Evolutionary conservation across 2,888 invertebrate genomes (phyloP), one percentile per base, ranked within the genome.

Genomic region (Papilio demoleus): DNA sequence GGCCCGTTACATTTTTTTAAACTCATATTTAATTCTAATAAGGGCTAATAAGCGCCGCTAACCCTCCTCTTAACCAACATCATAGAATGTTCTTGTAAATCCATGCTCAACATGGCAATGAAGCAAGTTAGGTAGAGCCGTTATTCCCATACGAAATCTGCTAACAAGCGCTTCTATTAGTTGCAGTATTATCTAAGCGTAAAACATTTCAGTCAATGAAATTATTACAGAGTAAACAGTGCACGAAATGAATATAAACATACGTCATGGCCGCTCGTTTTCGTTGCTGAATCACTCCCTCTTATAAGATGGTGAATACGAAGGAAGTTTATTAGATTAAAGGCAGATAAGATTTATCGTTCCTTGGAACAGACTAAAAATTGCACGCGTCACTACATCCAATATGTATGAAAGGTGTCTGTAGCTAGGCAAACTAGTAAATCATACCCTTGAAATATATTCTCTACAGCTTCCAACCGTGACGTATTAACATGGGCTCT

Each of bases 151-250:
- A 0, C 22, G 19, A 19, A 38, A 60, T 36, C n/a, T 59, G 50
- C 47, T 19, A 47, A 24, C 40, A 56, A 53, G 65, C 47, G 60
- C 45, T 19, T 67, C 40, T 53, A 73, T 70, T 71, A 70, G 68
- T 61, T 63, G 70, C 70, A 65, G 56, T 53, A 71, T 71, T 68
- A 73, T 76, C 74, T 77, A 80, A 78, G 74, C 76, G 77, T 78
- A 81, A 86, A 87, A 85, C 78, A 82, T 85, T 87, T 83, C 83
- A 87, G 86, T 88, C 85, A 87, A 86, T 88, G 84, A 89, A 88
- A 88, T 90, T 85, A 88, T 88, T 87, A 84, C 80, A 85, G 81
- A 85, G 82, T 88, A 90, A 88, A 88, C 86, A 84, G 77, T 81
- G 85, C 85, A 87, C 85, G 84, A 85, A 45, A 75, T 77, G 78